Conservation (phyloP, 2,113 vertebrate genomes). For the Oncorhynchus nerka region DNA sequence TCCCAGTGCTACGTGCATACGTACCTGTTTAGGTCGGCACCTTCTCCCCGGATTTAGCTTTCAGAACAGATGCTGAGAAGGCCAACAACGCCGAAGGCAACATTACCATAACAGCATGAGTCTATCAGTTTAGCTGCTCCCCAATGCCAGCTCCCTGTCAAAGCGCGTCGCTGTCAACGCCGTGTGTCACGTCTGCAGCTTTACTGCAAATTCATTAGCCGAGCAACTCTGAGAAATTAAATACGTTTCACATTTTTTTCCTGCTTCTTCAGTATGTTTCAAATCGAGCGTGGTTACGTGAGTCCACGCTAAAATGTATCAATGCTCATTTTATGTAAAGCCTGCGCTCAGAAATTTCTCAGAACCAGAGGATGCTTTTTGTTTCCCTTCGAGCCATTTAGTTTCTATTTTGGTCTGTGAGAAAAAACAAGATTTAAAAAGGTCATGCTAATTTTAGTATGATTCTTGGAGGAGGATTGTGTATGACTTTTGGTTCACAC, state of each 20-base stretch:
- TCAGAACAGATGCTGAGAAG: slow-evolving; percentile 38
- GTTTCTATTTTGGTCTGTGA: slow-evolving; percentile 58
- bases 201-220: slow-evolving; percentile 53
- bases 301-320: slow-evolving; percentile 77
- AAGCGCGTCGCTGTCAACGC: slow-evolving; percentile 30
- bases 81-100: slow-evolving; percentile 29
- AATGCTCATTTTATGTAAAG: slow-evolving; percentile 75
- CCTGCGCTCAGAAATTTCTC: slow-evolving; percentile 54
- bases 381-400: slow-evolving; percentile 60
- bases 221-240: slow-evolving; percentile 50
- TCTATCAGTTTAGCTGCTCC: slow-evolving; percentile 37
- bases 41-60: slow-evolving; percentile 24
- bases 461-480: slow-evolving; percentile 42
- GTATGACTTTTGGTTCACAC: slow-evolving; percentile 30
- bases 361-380: slow-evolving; percentile 56
- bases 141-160: slow-evolving; percentile 22
- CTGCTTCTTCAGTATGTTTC: slow-evolving; percentile 77
- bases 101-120: slow-evolving; percentile 40
- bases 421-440: slow-evolving; percentile 55
- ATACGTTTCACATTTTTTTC: slow-evolving; percentile 54
- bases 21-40: slow-evolving; percentile 4
- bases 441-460: slow-evolving; percentile 60
- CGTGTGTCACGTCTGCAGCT: slow-evolving; percentile 47
- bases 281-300: slow-evolving; percentile 71
- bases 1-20: not conserved